These are phyloP conservation scores for Ypsolopha sequella DNA, from an alignment of 2,888 invertebrate genomes.

Conservation along the genomic window DNA sequence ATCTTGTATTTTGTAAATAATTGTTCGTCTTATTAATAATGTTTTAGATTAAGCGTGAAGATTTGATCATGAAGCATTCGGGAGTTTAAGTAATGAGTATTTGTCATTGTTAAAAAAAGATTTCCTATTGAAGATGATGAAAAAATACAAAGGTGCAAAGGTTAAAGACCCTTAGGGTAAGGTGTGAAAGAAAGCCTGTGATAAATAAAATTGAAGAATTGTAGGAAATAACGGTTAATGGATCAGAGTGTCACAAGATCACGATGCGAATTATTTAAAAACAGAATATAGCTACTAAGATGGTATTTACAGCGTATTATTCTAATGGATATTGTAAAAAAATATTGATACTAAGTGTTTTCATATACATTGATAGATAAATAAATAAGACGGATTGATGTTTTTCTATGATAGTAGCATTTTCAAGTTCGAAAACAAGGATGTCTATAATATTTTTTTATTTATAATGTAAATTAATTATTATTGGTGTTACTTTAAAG, in stretches of 20 bases:
- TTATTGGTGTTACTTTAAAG: background rate
- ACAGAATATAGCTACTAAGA: conserved; percentile 12
- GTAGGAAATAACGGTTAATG: conserved; percentile 33
- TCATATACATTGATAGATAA: conserved; percentile 33
- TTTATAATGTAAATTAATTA: background rate
- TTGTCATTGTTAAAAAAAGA: background rate
- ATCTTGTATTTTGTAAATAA: too few species aligned
- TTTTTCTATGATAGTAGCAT: conserved; percentile 40
- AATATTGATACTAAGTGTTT: conserved; percentile 40
- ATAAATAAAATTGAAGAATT: conserved; percentile 46
- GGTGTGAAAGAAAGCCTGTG: conserved; percentile 57
- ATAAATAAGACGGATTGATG: conserved; percentile 31
- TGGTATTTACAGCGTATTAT: conserved; percentile 32
- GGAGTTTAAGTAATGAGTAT: too few species aligned
- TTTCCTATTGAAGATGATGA: conserved; percentile 20
- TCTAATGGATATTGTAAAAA: conserved; percentile 22
- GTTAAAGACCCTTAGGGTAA: conserved; percentile 45
- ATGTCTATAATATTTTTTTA: background rate
- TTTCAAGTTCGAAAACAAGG: conserved; percentile 19
- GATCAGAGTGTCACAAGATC: conserved; percentile 21
- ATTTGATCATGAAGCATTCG: too few species aligned
- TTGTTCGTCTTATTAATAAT: too few species aligned
- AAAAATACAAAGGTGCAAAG: conserved; percentile 50
- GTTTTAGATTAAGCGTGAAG: too few species aligned
- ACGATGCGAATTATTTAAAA: conserved; percentile 6